Evolutionary conservation across 2,797 vertebrate genomes (phyloP).

Genomic region (Amazonetta brasiliensis): DNA sequence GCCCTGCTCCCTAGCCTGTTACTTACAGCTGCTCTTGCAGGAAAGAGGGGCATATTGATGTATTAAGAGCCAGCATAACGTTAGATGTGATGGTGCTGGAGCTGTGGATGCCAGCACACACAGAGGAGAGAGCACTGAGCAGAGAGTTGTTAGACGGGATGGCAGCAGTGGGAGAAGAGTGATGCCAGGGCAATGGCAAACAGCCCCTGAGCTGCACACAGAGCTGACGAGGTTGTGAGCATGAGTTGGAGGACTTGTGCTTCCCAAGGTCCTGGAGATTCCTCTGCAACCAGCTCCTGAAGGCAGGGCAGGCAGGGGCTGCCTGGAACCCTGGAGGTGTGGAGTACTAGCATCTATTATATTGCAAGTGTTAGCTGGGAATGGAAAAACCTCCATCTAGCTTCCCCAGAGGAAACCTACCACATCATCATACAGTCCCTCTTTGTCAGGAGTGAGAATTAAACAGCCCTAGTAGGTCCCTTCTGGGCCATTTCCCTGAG

Average conservation of each 20-base stretch:
- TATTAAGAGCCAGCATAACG: neutral
- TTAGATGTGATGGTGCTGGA: neutral
- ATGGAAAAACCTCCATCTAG: neutral
- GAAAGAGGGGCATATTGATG: neutral
- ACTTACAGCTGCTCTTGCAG: neutral
- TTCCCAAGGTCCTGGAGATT: neutral
- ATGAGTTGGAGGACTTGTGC: neutral
- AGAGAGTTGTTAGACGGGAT: neutral
- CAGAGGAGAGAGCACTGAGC: neutral
- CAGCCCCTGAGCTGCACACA: neutral
- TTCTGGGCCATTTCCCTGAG: neutral
- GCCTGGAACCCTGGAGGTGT: neutral
- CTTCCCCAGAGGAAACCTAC: neutral
- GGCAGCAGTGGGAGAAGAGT: rapidly evolving
- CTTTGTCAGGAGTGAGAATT: neutral
- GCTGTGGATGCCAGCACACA: neutral
- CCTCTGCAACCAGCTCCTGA: neutral
- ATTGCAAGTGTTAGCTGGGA: neutral
- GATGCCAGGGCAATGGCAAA: neutral
- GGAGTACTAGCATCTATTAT: neutral
- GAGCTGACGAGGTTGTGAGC: rapidly evolving
- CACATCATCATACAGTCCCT: neutral
- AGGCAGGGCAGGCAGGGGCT: neutral
- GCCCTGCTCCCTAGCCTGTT: neutral
- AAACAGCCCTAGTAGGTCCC: neutral